phyloP scores from a whole-genome alignment of 2,888 invertebrate species.

The Caenorhabditis angaria region DNA sequence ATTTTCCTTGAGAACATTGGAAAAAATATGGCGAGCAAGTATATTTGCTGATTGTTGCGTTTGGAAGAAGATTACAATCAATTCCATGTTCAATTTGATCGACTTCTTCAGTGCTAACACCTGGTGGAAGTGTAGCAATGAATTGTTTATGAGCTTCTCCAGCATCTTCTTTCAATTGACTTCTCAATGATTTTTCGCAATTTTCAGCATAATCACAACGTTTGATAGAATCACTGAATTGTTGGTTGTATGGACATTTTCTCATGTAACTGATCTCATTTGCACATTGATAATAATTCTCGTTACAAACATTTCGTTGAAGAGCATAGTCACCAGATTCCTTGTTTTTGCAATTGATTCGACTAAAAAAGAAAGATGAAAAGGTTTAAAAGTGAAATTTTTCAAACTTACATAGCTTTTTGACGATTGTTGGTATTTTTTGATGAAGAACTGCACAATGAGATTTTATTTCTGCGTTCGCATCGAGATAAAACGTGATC shows the following conservation, averaged over 20 bases:
- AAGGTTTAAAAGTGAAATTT: not conserved
- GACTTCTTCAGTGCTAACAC: not conserved
- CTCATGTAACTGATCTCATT: conserved; percentile 25
- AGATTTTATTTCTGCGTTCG: conserved; percentile 15
- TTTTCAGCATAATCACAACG: conserved; percentile 15
- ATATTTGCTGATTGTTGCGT: conserved; percentile 22
- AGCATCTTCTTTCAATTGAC: not conserved
- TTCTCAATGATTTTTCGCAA: conserved; percentile 10
- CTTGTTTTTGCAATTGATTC: conserved; percentile 16
- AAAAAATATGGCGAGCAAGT: conserved; percentile 41
- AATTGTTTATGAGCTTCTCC: not conserved
- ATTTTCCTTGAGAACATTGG: conserved; percentile 43
- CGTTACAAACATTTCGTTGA: conserved; percentile 13
- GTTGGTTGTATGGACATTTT: conserved; percentile 29
- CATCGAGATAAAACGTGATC: conserved; percentile 25
- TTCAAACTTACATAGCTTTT: conserved; percentile 27
- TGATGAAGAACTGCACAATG: conserved; percentile 12
- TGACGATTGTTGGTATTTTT: conserved; percentile 14
- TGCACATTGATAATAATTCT: conserved; percentile 26
- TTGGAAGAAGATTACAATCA: conserved; percentile 28
- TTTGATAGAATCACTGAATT: conserved; percentile 16
- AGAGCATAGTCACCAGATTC: conserved; percentile 23
- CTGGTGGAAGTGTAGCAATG: not conserved
- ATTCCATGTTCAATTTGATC: conserved; percentile 7
- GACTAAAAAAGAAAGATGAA: not conserved